Evolutionary conservation across 1,140 invertebrate genomes (phyloP).

Genomic region (Druon quercuslanigerum): DNA sequence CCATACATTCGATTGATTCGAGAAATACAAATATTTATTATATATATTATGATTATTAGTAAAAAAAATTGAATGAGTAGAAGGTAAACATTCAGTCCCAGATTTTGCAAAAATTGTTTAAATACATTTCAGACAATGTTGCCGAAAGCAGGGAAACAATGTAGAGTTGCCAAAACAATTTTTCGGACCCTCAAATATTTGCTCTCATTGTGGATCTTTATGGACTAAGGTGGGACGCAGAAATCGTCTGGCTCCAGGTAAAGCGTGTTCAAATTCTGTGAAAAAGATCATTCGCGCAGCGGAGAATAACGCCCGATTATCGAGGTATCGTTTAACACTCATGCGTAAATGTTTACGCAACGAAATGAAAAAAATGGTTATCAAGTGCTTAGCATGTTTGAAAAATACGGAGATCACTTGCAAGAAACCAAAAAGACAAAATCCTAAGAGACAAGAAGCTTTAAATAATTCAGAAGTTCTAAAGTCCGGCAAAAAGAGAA

Average conservation of each 20-base stretch:
- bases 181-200: constrained; percentile 63
- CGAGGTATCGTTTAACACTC: constrained; percentile 56
- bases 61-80: no score
- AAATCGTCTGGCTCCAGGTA: constrained; percentile 56
- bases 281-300: constrained; percentile 48
- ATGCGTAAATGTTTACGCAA: constrained; percentile 59
- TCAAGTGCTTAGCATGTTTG: constrained; percentile 63
- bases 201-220: constrained; percentile 64
- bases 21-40: no score
- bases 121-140: constrained; percentile 55
- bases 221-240: constrained; percentile 59
- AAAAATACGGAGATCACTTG: constrained; percentile 53
- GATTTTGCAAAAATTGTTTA: no score
- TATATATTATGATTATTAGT: no score
- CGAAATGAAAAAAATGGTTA: constrained; percentile 60
- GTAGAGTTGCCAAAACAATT: constrained; percentile 56
- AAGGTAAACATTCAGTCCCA: no score
- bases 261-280: constrained; percentile 49
- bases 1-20: no score
- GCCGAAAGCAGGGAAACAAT: constrained; percentile 40
- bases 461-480: constrained; percentile 14
- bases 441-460: constrained; percentile 22
- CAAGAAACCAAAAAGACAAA: constrained; percentile 57
- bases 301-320: constrained; percentile 38
- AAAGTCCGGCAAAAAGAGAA: constrained; percentile 61